phyloP scores from a whole-genome alignment of 2,797 vertebrate species.

The Crax fasciolata region DNA sequence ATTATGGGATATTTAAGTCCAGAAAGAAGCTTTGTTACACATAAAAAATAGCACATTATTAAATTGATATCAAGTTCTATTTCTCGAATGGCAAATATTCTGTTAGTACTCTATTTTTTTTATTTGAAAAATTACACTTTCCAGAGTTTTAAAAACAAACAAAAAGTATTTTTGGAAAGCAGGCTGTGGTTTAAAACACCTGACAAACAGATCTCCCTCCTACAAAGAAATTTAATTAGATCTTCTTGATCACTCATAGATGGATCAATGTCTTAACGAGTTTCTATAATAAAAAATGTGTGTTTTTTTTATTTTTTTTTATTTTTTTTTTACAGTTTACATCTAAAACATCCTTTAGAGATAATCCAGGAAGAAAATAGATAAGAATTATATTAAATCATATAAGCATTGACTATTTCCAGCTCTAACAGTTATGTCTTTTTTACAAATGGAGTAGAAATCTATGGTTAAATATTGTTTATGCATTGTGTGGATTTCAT shows the following conservation, averaged over 20 bases:
- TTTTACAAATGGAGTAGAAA: not conserved
- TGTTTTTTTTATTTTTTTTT: not conserved
- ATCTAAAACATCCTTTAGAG: not conserved
- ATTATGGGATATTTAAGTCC: not conserved
- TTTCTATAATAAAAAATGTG: not conserved
- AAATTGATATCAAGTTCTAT: not conserved
- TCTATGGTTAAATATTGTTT: not conserved
- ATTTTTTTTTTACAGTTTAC: not conserved
- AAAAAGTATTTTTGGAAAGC: not conserved
- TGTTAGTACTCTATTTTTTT: not conserved
- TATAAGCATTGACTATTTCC: not conserved
- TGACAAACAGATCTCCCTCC: not conserved
- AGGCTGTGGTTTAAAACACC: not conserved
- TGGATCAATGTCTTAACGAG: not conserved
- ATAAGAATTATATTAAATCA: not conserved
- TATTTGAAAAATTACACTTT: not conserved
- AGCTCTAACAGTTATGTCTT: not conserved
- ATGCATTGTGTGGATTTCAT: not conserved
- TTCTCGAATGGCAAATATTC: not conserved
- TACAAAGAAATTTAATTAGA: not conserved
- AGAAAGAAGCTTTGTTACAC: not conserved
- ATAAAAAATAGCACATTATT: not conserved
- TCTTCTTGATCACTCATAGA: not conserved
- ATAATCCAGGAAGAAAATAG: not conserved
- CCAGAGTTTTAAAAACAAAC: not conserved